phyloP scores from a whole-genome alignment of 2,888 invertebrate genomes.

The Agrochola lota region DNA sequence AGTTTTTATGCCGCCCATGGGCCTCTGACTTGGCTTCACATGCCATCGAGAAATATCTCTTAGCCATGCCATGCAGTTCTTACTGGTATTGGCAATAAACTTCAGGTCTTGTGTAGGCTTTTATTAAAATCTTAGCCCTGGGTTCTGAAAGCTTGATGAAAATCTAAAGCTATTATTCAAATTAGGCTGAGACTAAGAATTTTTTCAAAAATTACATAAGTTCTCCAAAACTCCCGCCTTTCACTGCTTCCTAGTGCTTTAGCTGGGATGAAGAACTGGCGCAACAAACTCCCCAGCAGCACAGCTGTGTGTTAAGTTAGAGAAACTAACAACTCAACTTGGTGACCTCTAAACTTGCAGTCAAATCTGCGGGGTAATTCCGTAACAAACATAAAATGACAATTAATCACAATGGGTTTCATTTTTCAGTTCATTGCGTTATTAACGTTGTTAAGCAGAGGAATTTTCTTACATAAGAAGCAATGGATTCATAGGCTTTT shows the following conservation, averaged over 20 bases:
- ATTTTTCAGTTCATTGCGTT: no score
- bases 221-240: not conserved
- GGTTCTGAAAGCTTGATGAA: not conserved
- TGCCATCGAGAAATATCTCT: no score
- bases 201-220: not conserved
- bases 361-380: not conserved
- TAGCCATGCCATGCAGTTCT: not conserved
- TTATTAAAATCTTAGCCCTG: not conserved
- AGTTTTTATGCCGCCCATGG: no score
- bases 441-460: no score
- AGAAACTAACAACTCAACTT: not conserved
- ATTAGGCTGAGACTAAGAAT: not conserved
- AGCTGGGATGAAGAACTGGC: not conserved
- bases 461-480: no score
- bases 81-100: not conserved
- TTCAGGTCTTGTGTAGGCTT: not conserved
- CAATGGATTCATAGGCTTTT: no score
- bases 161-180: not conserved
- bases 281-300: no score
- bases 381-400: no score
- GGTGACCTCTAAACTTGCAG: not conserved
- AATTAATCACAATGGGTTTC: no score
- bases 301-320: no score
- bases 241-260: not conserved
- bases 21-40: no score